Base-by-base conservation (phyloP, 2,888 invertebrate species). In the Limnephilus rhombicus region DNA sequence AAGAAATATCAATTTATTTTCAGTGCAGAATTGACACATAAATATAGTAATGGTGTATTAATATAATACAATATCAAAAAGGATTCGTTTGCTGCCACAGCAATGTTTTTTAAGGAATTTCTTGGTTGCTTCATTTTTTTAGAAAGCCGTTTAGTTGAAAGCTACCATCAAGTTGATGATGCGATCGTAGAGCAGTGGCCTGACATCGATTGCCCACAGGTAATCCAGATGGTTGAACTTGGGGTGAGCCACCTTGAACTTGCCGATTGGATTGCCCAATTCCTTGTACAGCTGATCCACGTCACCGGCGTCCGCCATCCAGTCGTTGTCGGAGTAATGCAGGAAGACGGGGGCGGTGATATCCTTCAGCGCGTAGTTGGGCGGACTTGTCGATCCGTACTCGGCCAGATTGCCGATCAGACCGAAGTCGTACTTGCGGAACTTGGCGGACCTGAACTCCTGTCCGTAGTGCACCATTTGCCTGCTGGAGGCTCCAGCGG, bases 151-250 rank as follows among this genome's bases (percentile, higher is more conserved):
- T 88, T 80, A 91, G 34, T 93, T 31, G 83, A 95, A 96, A 91
- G 94, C 94, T 18, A 94, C 94, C 95, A 96, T 96, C 86, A 96
- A 95, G 81, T 95, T 95, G 11, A 96, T 93, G 94, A 96, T 95
- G 94, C 95, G 94, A 83, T 95, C 94, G 94, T 97, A 97, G 9
- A 98, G 94, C 53, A 96, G 94, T 18, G 53, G 41, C 85, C 90
- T 87, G 5, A 92, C 94, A 93, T 97, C 96, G 89, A 95, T 96
- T 4, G 96, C 96, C 94, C 96, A 97, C 5, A 97, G 95, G 94
- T 97, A 96, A 94, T 97, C 97, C 86, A 97, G 94, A 94, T 97
- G 97, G 94, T 96, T 96, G 94, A 96, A 96, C 91, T 95, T 95
- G 5, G 95, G 94, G 88, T 96, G 94, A 0, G 96, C 95, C 0